Conservation (phyloP, 2,888 invertebrate species). For the Netelia melanura region DNA sequence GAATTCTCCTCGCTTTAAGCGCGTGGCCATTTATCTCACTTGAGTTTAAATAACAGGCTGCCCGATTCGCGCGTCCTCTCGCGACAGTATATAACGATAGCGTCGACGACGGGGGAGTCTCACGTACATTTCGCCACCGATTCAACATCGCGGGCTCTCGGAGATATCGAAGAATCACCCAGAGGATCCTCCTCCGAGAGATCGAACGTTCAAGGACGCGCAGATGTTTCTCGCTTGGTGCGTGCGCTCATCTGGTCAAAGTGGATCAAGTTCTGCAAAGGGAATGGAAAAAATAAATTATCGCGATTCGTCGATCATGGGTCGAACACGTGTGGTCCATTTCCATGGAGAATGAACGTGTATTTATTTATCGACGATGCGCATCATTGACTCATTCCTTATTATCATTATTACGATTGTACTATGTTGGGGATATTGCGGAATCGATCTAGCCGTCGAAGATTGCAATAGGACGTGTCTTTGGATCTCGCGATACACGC, state of each 20-base stretch:
- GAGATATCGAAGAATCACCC: conserved; percentile 21
- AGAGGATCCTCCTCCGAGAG: conserved; percentile 39
- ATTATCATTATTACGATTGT: conserved; percentile 7
- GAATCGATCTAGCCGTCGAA: conserved; percentile 7
- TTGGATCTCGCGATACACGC: neutral
- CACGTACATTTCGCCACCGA: conserved; percentile 49
- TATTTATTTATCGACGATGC: neutral
- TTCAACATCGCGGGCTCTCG: conserved; percentile 35
- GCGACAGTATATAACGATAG: conserved; percentile 53
- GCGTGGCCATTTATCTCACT: conserved; percentile 60
- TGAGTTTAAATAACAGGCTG: conserved; percentile 52
- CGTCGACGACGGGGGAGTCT: conserved; percentile 9
- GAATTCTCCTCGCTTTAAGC: conserved; percentile 46
- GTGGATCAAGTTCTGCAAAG: conserved; percentile 52
- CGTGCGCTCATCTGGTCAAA: conserved; percentile 49
- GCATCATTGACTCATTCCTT: neutral
- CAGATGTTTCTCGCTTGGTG: conserved; percentile 19
- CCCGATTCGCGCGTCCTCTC: conserved; percentile 31
- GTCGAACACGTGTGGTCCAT: conserved; percentile 6
- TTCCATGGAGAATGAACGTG: neutral
- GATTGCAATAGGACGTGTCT: conserved; percentile 30
- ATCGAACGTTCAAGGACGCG: conserved; percentile 64
- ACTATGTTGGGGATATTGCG: conserved; percentile 23
- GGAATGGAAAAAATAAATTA: conserved; percentile 3
- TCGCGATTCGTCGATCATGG: neutral